Evolutionary conservation across 2,888 invertebrate genomes (phyloP), one percentile per base, ranked within the genome.

Genomic region (Gymnosoma rotundatum): DNA sequence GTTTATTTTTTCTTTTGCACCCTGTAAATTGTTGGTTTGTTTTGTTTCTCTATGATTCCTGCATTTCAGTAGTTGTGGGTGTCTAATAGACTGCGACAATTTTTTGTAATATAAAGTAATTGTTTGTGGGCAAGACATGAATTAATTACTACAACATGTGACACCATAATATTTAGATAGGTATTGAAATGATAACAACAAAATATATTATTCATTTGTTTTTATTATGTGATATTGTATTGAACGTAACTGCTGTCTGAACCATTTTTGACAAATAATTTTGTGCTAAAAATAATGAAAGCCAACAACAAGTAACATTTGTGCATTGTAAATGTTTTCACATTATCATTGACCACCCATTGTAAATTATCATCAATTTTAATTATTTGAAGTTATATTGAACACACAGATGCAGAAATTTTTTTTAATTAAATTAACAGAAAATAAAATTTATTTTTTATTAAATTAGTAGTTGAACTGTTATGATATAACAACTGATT

Each of bases 111-210:
- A 78, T 84, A 81, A 81, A 78, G 84, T 84, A 84, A 84, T 84
- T 84, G 84, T 84, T 81, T 84, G 84, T 84, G 84, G 84, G 84
- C 79, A 84, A 84, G 84, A 84, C 84, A 84, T 74, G 81, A 84
- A 84, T 84, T 84, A 84, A 84, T 84, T 84, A 84, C 81, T 78
- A 81, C 84, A 84, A 78, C 74, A 84, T 84, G 84, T 84, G 84
- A 84, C 81, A 84, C 84, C 78, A 84, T 74, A 81, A 78, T 78
- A 84, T 84, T 84, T 81, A 25, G 50, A 82, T 58, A 74, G 81
- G 78, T 84, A 78, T 81, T 70, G 81, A 84, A 84, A 84, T 78
- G 84, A 84, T 78, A 84, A 81, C 73, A 73, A 56, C 45, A 56
- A 61, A 20, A 70, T n/a, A 76, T 54, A 70, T 64, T 21, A 52